Base-by-base conservation (phyloP, 2,113 vertebrate species). In the Actinemys pallida region DNA sequence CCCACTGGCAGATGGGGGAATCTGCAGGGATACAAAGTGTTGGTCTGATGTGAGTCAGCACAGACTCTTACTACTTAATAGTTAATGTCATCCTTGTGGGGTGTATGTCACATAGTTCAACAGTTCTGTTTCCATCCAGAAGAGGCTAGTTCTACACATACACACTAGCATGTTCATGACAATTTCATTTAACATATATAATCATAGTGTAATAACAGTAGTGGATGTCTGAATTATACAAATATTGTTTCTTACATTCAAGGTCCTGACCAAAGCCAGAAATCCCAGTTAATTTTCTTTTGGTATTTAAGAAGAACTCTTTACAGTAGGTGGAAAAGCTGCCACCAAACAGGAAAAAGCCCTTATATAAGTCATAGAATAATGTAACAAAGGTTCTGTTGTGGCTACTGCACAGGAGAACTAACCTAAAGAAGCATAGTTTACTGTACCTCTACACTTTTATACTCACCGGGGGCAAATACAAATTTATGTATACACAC, bases 1-100 rank as follows among this genome's bases (percentile, higher is more conserved):
- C 93, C 94, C 62, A 90, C 79, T 89, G 84, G 95, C 93, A 92
- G 95, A 84, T 94, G 95, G 93, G 94, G 78, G 49, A 80, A 80
- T 93, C 90, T 94, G 91, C 94, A 92, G 45, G 87, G 94, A 84
- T 96, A 94, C 92, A 96, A 93, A 90, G 93, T 96, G 88, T 94
- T 97, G 94, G 94, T 90, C 92, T 97, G 93, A 93, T 92, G 31
- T n/a, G 14, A 17, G 31, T 47, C 16, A 93, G 90, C 83, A 80
- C 78, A 13, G 72, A 57, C 95, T 89, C 95, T 94, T 91, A 87
- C 95, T 90, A 56, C 91, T 96, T 96, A 93, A 93, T 93, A 94
- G 84, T 87, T 96, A 92, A 82, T 83, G 45, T 75, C 88, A 75
- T 5, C n/a, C 20, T 78, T 53, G 31, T 75, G 96, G 5, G 81